phyloP scores from a whole-genome alignment of 2,888 invertebrate species.

The Phyllotreta striolata region DNA sequence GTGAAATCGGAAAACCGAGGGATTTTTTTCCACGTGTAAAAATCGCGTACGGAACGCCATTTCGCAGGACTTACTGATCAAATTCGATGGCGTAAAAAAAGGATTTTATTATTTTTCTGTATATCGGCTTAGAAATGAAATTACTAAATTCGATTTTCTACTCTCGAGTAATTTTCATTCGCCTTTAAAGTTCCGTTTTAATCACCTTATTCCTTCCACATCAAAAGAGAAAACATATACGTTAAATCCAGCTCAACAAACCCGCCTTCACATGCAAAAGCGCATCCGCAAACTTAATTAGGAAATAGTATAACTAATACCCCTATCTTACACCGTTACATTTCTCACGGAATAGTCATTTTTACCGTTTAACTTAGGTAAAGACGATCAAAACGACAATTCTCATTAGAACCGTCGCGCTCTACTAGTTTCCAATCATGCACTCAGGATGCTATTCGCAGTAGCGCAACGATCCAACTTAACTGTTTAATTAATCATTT shows the following conservation, averaged over 20 bases:
- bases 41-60: not conserved
- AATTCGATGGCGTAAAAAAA: conserved; percentile 7
- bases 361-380: too few relatives aligned
- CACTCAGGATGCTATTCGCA: conserved; percentile 5
- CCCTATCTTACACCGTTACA: too few relatives aligned
- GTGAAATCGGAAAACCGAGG: conserved; percentile 22
- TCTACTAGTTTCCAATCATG: conserved; percentile 20
- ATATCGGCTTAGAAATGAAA: not conserved
- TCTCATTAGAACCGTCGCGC: conserved; percentile 24
- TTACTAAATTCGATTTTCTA: too few relatives aligned
- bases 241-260: too few relatives aligned
- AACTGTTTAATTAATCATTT: not conserved
- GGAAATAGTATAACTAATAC: too few relatives aligned
- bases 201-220: too few relatives aligned
- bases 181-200: too few relatives aligned
- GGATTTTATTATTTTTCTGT: conserved; percentile 1
- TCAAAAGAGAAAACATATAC: too few relatives aligned
- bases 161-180: too few relatives aligned
- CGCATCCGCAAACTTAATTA: too few relatives aligned
- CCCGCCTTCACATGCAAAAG: too few relatives aligned
- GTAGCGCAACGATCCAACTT: conserved; percentile 10
- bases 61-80: not conserved
- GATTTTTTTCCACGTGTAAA: conserved; percentile 7
- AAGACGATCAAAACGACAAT: conserved; percentile 11
- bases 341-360: too few relatives aligned